Evolutionary conservation across 2,888 invertebrate genomes (phyloP).

Genomic region (Sthenelais limicola): DNA sequence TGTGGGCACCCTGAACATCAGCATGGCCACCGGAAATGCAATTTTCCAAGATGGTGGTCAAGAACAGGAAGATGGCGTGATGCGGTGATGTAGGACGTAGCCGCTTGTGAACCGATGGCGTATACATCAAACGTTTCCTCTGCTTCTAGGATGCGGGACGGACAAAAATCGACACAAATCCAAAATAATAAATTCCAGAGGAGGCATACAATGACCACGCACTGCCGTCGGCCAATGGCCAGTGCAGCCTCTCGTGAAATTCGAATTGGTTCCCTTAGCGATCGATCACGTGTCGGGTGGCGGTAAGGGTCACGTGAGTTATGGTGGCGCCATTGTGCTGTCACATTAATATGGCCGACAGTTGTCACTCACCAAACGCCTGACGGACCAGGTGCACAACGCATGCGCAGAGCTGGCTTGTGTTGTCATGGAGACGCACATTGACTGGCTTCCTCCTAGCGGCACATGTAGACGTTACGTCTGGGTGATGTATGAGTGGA

Average conservation of each 20-base stretch:
- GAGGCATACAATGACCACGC: conserved; percentile 26
- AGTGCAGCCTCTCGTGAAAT: conserved; percentile 38
- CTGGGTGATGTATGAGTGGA: conserved; percentile 26
- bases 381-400: conserved; percentile 31
- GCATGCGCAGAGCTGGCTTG: conserved; percentile 9
- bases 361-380: conserved; percentile 30
- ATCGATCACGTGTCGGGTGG: conserved; percentile 34
- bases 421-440: conserved; percentile 37
- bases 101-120: conserved; percentile 32
- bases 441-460: neutral
- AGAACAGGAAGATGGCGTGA: conserved; percentile 18
- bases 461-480: conserved; percentile 4
- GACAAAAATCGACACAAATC: conserved; percentile 40
- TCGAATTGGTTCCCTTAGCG: conserved; percentile 36
- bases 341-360: conserved; percentile 38
- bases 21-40: conserved; percentile 37
- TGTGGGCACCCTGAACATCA: conserved; percentile 27
- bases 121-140: conserved; percentile 36
- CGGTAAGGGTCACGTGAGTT: conserved; percentile 33
- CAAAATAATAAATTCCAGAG: conserved; percentile 35
- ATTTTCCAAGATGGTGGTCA: conserved; percentile 38
- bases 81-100: conserved; percentile 26
- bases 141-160: conserved; percentile 6
- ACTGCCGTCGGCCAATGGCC: neutral
- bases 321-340: conserved; percentile 28